Percentiles rank a stretch among this genome's conserved stretches.
Conservation (phyloP, 2,888 invertebrate genomes). For the Philaethria dido region DNA sequence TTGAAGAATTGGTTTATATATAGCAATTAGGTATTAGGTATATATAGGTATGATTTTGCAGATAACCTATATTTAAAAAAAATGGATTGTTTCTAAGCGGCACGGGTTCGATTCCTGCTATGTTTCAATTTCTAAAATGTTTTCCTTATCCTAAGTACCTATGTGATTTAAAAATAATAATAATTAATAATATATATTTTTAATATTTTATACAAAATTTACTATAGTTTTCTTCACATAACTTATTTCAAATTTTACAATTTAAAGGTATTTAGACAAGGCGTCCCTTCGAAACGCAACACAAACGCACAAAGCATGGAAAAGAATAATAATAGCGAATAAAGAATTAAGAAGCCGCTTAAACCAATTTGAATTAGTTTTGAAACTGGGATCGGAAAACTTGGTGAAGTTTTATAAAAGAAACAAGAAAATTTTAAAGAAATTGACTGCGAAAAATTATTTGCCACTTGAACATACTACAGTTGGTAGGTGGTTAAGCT, state of each 20-base stretch:
- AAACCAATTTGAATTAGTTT: constrained; percentile 62
- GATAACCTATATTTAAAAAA: no score
- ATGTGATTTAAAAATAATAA: no score
- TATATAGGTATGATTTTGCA: no score
- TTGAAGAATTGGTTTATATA: no score
- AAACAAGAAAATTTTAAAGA: constrained; percentile 55
- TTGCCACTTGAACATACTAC: constrained; percentile 49
- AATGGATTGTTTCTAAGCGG: no score
- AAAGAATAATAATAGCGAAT: constrained; percentile 61
- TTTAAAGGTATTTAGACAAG: constrained; percentile 64
- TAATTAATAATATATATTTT: no score
- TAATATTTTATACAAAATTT: no score
- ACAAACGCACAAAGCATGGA: constrained; percentile 58
- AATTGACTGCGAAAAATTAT: constrained; percentile 55
- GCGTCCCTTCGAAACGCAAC: constrained; percentile 58
- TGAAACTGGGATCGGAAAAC: constrained; percentile 61
- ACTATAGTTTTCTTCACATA: neutral
- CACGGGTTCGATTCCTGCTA: no score
- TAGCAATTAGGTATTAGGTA: no score
- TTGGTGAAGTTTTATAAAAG: constrained; percentile 59
- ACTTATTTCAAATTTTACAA: neutral
- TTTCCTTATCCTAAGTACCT: no score
- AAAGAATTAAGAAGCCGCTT: constrained; percentile 58
- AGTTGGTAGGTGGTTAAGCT: constrained; percentile 50
- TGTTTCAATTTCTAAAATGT: no score